Evolutionary conservation across 2,888 invertebrate species (phyloP).

Genomic region (Girardia tigrina): DNA sequence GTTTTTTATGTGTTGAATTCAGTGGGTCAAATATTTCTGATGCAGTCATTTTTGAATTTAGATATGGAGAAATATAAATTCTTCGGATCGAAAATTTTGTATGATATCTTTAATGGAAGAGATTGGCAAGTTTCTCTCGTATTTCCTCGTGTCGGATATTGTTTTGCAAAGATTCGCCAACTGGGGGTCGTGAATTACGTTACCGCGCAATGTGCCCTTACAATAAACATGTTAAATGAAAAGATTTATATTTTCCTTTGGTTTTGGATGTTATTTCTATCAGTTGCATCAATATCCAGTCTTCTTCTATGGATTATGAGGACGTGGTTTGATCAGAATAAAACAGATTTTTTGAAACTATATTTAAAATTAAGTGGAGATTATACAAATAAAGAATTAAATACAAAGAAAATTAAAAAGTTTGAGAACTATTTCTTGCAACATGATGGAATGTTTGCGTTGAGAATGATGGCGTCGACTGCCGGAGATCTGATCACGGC

Average conservation of each 20-base stretch:
- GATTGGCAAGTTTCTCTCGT: slow-evolving; percentile 33
- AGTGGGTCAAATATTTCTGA: slow-evolving; percentile 36
- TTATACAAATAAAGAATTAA: background rate
- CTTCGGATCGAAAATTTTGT: slow-evolving; percentile 33
- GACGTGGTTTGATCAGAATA: background rate
- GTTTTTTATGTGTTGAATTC: slow-evolving; percentile 34
- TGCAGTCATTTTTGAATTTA: slow-evolving; percentile 36
- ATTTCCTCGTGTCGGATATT: slow-evolving; percentile 35
- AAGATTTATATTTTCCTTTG: slow-evolving; percentile 37
- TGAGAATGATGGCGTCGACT: slow-evolving; percentile 27
- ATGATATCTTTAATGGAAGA: slow-evolving; percentile 4
- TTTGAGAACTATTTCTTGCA: slow-evolving; percentile 10
- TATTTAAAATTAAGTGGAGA: slow-evolving; percentile 7
- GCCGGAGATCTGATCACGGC: slow-evolving; percentile 31
- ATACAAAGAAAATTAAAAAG: background rate
- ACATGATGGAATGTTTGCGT: slow-evolving; percentile 31
- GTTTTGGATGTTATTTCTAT: slow-evolving; percentile 35
- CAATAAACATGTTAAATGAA: slow-evolving; percentile 36
- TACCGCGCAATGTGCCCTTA: slow-evolving; percentile 33
- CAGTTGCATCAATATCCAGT: slow-evolving; percentile 20
- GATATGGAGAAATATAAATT: slow-evolving; percentile 30
- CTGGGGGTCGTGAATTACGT: slow-evolving; percentile 25
- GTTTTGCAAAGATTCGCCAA: background rate
- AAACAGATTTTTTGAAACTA: slow-evolving; percentile 21
- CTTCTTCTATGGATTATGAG: slow-evolving; percentile 31